Evolutionary conservation across 2,797 vertebrate genomes (phyloP).

Genomic region (Pachyuromys duprasi): DNA sequence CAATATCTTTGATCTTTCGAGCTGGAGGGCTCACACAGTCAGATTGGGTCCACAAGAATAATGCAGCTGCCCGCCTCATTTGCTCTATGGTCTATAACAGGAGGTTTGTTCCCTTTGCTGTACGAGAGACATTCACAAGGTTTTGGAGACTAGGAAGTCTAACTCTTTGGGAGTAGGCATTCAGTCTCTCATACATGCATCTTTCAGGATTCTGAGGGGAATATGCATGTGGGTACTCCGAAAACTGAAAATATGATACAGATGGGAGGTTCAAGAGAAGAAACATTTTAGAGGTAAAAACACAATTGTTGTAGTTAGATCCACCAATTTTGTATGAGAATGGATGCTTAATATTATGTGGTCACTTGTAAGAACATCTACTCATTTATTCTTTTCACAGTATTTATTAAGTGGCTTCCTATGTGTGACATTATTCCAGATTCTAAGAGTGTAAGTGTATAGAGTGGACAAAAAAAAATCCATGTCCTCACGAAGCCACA

Average conservation of each 20-base stretch:
- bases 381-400: neutral
- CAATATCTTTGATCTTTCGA: neutral
- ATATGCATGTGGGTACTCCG: neutral
- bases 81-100: neutral
- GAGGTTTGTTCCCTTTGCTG: neutral
- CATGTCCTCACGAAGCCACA: neutral
- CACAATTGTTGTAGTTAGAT: neutral
- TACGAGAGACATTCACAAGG: neutral
- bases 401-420: neutral
- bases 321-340: neutral
- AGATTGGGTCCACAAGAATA: neutral
- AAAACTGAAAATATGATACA: neutral
- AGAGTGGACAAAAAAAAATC: slow-evolving; percentile 27
- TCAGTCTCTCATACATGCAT: neutral
- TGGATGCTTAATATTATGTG: neutral
- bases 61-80: neutral
- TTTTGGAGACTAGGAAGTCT: neutral
- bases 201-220: neutral
- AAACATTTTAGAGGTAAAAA: neutral
- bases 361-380: neutral
- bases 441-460: neutral
- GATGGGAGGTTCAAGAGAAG: neutral
- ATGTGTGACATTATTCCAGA: neutral
- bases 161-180: neutral
- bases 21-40: neutral